phyloP scores from a whole-genome alignment of 2,797 vertebrate species.

The Spinus olivaceus region DNA sequence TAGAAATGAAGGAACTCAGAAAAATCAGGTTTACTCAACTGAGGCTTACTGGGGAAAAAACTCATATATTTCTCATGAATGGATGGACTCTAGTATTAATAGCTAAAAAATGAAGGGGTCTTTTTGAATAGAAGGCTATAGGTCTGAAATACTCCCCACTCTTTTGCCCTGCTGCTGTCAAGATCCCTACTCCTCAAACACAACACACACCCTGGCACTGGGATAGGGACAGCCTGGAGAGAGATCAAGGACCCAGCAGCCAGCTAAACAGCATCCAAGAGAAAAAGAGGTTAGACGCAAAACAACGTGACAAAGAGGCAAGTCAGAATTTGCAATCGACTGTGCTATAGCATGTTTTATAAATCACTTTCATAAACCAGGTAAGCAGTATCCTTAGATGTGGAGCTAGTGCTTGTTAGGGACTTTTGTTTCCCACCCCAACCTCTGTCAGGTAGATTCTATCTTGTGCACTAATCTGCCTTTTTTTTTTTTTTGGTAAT shows the following conservation, averaged over 20 bases:
- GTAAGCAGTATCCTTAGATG: neutral
- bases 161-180: neutral
- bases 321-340: neutral
- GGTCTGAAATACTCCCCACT: neutral
- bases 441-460: neutral
- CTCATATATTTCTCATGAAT: neutral
- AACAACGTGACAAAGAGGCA: neutral
- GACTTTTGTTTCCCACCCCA: neutral
- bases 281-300: neutral
- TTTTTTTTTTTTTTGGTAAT: neutral
- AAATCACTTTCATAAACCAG: neutral
- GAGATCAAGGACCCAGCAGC: neutral
- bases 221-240: neutral
- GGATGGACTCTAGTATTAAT: neutral
- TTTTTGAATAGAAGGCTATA: neutral
- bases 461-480: rapidly evolving
- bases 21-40: neutral
- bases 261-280: neutral
- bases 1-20: neutral
- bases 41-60: neutral
- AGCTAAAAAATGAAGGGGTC: neutral
- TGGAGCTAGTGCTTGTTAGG: neutral
- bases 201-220: rapidly evolving
- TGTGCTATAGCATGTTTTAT: neutral
- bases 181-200: neutral